phyloP scores from a whole-genome alignment of 1,140 invertebrate genomes.

The Drosophila equinoxialis region DNA sequence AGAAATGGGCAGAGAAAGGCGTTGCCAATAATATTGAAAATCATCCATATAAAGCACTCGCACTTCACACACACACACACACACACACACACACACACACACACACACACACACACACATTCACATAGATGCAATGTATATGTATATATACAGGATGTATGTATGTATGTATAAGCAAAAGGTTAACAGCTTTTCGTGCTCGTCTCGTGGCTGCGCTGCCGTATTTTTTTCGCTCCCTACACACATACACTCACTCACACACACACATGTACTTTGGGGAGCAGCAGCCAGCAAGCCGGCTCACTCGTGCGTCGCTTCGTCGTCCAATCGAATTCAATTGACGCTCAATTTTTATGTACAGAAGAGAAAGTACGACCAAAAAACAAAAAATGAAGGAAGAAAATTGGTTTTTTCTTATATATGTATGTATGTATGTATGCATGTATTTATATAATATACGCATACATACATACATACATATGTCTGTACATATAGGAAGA shows the following conservation, averaged over 20 bases:
- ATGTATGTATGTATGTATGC: neutral
- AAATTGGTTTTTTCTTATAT: conserved; percentile 23
- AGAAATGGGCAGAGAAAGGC: conserved; percentile 44
- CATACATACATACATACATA: neutral
- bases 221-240: conserved; percentile 60
- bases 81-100: neutral
- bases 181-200: conserved; percentile 71
- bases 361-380: conserved; percentile 30
- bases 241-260: conserved; percentile 42
- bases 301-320: conserved; percentile 64
- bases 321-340: conserved; percentile 83
- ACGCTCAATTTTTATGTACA: conserved; percentile 80
- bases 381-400: neutral
- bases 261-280: conserved; percentile 10
- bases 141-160: conserved; percentile 13
- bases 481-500: neutral
- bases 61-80: neutral
- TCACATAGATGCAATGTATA: conserved; percentile 14
- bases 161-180: conserved; percentile 64
- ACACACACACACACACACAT: neutral
- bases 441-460: conserved; percentile 21
- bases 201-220: conserved; percentile 40
- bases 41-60: conserved; percentile 52
- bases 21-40: conserved; percentile 69
- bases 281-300: conserved; percentile 8